These are phyloP conservation scores for Vultur gryphus DNA, from an alignment of 2,797 vertebrate genomes.

Conservation along the genomic window DNA sequence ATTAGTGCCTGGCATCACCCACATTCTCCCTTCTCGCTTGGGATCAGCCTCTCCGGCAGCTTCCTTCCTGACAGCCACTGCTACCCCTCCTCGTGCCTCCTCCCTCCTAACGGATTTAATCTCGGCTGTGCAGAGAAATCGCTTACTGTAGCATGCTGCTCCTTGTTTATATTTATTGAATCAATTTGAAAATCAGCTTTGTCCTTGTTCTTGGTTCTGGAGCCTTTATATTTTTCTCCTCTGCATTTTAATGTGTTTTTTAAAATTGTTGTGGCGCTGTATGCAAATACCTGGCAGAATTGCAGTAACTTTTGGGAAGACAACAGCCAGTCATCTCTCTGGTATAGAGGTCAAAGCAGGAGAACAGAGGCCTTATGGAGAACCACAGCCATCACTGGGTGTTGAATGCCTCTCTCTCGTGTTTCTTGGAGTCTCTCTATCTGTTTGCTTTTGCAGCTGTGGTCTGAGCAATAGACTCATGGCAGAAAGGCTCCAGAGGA, in stretches of 20 bases:
- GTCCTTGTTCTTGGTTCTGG: slow-evolving; percentile 51
- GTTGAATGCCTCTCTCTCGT: neutral
- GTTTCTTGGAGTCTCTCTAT: neutral
- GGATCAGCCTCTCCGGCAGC: slow-evolving; percentile 2
- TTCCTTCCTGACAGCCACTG: neutral
- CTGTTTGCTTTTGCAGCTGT: slow-evolving; percentile 39
- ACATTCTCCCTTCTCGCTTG: neutral
- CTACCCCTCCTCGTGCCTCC: neutral
- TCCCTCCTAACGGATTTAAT: slow-evolving; percentile 18
- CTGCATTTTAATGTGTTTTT: slow-evolving; percentile 38
- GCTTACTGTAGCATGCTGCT: slow-evolving; percentile 48
- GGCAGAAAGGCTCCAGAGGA: neutral
- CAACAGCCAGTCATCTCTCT: neutral
- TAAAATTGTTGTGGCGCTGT: neutral
- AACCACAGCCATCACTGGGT: neutral
- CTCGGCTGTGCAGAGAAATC: neutral
- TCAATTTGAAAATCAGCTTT: slow-evolving; percentile 62
- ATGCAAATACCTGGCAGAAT: neutral
- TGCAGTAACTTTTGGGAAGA: slow-evolving; percentile 6
- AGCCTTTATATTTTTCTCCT: slow-evolving; percentile 19
- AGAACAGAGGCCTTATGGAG: neutral
- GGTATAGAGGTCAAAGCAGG: neutral
- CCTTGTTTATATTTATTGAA: slow-evolving; percentile 57
- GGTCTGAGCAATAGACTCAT: neutral
- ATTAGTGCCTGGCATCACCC: slow-evolving; percentile 29